Evolutionary conservation across 2,888 invertebrate genomes (phyloP).

Genomic region (Cremastinae sp.): DNA sequence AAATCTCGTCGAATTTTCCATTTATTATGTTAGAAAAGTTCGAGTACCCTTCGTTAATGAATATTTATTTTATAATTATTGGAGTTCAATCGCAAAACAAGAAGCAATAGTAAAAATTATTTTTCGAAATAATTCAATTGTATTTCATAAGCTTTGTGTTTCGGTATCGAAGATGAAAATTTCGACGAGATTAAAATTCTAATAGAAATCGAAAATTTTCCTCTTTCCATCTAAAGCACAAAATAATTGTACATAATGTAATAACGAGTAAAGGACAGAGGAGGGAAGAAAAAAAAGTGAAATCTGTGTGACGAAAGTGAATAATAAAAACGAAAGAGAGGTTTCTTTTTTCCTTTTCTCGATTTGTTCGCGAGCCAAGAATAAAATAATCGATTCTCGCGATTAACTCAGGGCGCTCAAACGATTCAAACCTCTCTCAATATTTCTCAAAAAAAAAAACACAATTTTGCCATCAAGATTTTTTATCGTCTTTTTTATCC

Average conservation of each 20-base stretch:
- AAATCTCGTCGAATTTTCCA: slow-evolving; percentile 20
- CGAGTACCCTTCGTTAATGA: too few relatives aligned
- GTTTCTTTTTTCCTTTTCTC: slow-evolving; percentile 14
- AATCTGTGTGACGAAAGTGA: slow-evolving; percentile 32
- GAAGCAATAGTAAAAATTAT: too few relatives aligned
- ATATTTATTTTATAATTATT: too few relatives aligned
- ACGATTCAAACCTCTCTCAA: background rate
- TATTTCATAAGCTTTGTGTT: too few relatives aligned
- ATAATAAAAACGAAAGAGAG: slow-evolving; percentile 23
- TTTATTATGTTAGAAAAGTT: too few relatives aligned
- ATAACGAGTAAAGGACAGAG: slow-evolving; percentile 53
- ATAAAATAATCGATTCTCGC: background rate
- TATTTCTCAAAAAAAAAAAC: background rate
- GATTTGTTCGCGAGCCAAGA: too few relatives aligned
- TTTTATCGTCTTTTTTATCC: slow-evolving; percentile 11
- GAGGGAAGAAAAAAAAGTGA: slow-evolving; percentile 42
- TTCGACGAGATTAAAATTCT: background rate
- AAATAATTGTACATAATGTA: slow-evolving; percentile 63
- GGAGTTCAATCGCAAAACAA: too few relatives aligned
- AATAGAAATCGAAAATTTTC: slow-evolving; percentile 14
- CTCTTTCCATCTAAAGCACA: slow-evolving; percentile 50
- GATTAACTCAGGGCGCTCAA: slow-evolving; percentile 19
- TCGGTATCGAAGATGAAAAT: slow-evolving; percentile 19
- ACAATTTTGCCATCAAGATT: background rate
- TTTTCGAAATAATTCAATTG: too few relatives aligned